Evolutionary conservation across 2,113 vertebrate species (phyloP).

Genomic region (Terrapene triunguis): DNA sequence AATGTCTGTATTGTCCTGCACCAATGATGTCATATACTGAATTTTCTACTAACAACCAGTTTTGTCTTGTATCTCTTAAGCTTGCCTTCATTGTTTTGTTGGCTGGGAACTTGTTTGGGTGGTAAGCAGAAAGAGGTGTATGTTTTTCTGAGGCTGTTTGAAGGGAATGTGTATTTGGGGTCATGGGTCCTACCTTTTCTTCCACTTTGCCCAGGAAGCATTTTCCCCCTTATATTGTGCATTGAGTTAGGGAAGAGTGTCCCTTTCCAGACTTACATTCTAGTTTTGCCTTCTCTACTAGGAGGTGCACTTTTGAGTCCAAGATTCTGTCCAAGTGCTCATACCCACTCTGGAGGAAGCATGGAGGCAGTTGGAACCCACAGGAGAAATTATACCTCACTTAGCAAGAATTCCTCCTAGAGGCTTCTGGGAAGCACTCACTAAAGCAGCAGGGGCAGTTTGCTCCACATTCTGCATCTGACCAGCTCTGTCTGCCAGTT

Average conservation of each 20-base stretch:
- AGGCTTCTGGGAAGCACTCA: neutral
- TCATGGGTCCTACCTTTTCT: neutral
- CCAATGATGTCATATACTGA: neutral
- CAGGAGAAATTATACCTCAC: neutral
- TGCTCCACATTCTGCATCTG: neutral
- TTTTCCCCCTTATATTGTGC: neutral
- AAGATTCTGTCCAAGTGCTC: neutral
- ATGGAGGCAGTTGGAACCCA: neutral
- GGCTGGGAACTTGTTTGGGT: neutral
- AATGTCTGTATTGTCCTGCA: neutral
- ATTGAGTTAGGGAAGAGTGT: neutral
- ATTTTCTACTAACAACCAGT: fast-evolving
- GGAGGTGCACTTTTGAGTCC: neutral
- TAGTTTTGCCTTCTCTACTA: neutral
- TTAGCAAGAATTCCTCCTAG: neutral
- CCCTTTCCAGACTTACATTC: neutral
- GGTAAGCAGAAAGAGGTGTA: neutral
- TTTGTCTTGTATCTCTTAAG: fast-evolving
- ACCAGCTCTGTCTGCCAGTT: neutral
- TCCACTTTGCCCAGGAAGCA: neutral
- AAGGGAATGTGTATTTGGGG: fast-evolving
- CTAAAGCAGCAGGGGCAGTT: neutral
- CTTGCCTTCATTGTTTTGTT: fast-evolving
- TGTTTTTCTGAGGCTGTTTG: neutral
- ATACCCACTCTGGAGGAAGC: neutral